Conservation (phyloP, 2,113 vertebrate species). For the Hypanus sabinus region DNA sequence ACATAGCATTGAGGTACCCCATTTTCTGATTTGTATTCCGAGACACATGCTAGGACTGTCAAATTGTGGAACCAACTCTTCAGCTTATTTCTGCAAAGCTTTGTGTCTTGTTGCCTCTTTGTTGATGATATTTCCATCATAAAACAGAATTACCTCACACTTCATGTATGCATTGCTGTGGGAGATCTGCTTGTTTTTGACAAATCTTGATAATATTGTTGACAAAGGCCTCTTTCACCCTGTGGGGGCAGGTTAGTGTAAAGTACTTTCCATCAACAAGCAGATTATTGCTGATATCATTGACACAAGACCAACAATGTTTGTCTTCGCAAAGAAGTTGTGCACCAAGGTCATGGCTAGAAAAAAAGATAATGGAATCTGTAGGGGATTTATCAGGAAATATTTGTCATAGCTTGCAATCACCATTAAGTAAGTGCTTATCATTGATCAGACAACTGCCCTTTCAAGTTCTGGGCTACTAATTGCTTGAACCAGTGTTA, state of each 20-base stretch:
- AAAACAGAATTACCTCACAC: no score
- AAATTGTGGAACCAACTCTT: no score
- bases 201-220: not conserved
- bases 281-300: not conserved
- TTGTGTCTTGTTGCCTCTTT: no score
- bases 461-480: not conserved
- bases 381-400: not conserved
- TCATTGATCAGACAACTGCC: not conserved
- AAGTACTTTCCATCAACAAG: not conserved
- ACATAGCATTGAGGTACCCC: no score
- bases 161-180: no score
- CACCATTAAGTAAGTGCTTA: not conserved
- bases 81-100: no score
- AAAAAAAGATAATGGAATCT: not conserved
- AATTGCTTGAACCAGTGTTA: not conserved
- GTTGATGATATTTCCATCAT: no score
- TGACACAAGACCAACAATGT: not conserved
- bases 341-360: not conserved
- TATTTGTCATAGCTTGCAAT: conserved; percentile 2
- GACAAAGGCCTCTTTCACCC: not conserved
- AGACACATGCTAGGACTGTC: no score
- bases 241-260: not conserved
- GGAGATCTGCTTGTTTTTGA: no score
- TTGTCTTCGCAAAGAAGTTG: not conserved
- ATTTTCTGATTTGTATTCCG: no score